These are phyloP conservation scores for Plectus sambesii DNA, from an alignment of 1,140 invertebrate genomes.

Conservation along the genomic window DNA sequence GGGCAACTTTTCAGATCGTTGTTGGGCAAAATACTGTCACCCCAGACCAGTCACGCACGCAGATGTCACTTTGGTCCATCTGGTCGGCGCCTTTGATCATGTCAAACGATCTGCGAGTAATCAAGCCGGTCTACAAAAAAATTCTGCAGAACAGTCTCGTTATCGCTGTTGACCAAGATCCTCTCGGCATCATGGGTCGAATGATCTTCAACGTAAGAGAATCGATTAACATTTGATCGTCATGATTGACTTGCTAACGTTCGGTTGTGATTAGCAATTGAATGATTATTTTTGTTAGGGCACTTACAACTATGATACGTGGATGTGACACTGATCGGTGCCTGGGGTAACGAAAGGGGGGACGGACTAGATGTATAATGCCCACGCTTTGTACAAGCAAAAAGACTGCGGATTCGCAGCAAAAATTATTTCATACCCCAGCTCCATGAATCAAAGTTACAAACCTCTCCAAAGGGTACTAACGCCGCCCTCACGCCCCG, in stretches of 20 bases:
- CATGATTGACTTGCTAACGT: no score
- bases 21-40: conserved; percentile 91
- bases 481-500: no score
- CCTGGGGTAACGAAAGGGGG: no score
- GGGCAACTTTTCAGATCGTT: conserved; percentile 73
- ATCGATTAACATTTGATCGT: no score
- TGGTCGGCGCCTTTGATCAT: conserved; percentile 86
- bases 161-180: conserved; percentile 89
- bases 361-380: no score
- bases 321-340: no score
- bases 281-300: background rate
- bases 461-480: no score
- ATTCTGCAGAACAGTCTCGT: conserved; percentile 85
- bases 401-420: no score
- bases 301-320: background rate
- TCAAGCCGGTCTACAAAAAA: conserved; percentile 74
- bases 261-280: no score
- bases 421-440: no score
- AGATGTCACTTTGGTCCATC: conserved; percentile 96
- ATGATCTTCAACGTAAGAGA: conserved; percentile 38
- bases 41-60: conserved; percentile 83
- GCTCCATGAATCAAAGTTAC: no score
- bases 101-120: conserved; percentile 83
- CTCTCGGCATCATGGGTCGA: conserved; percentile 60
- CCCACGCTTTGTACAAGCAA: no score